Evolutionary conservation across 1,140 invertebrate species (phyloP).

Genomic region (Cherax quadricarinatus): DNA sequence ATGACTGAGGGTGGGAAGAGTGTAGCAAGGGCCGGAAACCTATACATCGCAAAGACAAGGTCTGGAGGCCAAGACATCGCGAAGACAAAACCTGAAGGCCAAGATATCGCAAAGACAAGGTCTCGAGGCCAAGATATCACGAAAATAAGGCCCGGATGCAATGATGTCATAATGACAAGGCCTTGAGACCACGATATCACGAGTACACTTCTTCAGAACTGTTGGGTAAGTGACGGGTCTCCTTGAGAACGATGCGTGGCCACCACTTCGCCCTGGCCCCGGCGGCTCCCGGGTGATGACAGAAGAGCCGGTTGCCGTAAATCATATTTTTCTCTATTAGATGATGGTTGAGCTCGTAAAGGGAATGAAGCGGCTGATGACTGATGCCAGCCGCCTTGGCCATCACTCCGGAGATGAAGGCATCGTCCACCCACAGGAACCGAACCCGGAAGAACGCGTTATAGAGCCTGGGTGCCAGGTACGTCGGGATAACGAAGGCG

Average conservation of each 20-base stretch:
- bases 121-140: too few relatives aligned
- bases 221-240: neutral
- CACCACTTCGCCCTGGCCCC: conserved; percentile 6
- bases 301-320: conserved; percentile 41
- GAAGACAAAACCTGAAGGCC: too few relatives aligned
- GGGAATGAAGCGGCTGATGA: conserved; percentile 38
- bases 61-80: too few relatives aligned
- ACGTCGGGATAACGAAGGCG: conserved; percentile 73
- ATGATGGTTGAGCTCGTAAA: conserved; percentile 45
- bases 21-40: too few relatives aligned
- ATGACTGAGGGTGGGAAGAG: too few relatives aligned
- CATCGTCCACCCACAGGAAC: conserved; percentile 78
- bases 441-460: conserved; percentile 73
- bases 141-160: too few relatives aligned
- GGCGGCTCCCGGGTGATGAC: conserved; percentile 30
- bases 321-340: conserved; percentile 23
- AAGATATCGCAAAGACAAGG: too few relatives aligned
- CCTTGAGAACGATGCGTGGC: conserved; percentile 18
- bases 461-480: conserved; percentile 70
- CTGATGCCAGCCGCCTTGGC: conserved; percentile 72
- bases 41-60: too few relatives aligned
- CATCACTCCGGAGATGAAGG: conserved; percentile 77
- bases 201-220: too few relatives aligned
- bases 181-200: too few relatives aligned
- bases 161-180: too few relatives aligned